Percentiles rank a stretch among this genome's conserved stretches.
phyloP scores from a whole-genome alignment of 2,797 vertebrate species.

The Myripristis jacobus region DNA sequence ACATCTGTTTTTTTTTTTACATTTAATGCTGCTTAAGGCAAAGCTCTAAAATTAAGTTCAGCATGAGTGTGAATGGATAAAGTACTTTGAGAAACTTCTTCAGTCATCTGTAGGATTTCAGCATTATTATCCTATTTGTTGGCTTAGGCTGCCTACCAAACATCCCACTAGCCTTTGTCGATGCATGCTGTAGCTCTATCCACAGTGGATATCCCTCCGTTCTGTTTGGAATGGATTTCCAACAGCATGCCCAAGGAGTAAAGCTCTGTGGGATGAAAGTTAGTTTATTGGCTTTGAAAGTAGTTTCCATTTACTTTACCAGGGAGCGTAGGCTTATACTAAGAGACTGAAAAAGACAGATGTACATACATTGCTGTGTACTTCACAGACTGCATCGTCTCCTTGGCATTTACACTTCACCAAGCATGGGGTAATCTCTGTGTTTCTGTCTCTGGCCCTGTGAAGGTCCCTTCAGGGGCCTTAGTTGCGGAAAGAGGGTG shows the following conservation, averaged over 20 bases:
- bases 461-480: conserved; percentile 34
- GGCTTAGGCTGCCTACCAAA: conserved; percentile 27
- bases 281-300: conserved; percentile 41
- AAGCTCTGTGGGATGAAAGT: conserved; percentile 39
- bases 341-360: conserved; percentile 49
- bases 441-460: conserved; percentile 22
- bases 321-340: conserved; percentile 45
- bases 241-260: conserved; percentile 7
- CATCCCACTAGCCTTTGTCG: conserved; percentile 32
- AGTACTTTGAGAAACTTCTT: conserved; percentile 41
- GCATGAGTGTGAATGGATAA: conserved; percentile 21
- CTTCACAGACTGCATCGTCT: conserved; percentile 34
- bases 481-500: conserved; percentile 34
- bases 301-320: conserved; percentile 61
- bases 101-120: conserved; percentile 42
- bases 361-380: conserved; percentile 34
- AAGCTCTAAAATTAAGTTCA: not conserved
- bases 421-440: conserved; percentile 39
- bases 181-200: conserved; percentile 29
- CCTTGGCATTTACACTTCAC: conserved; percentile 44
- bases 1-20: conserved; percentile 5
- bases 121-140: conserved; percentile 18
- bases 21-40: conserved; percentile 9
- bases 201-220: conserved; percentile 18
- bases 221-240: conserved; percentile 26